Base-by-base conservation (phyloP, 2,888 invertebrate genomes). In the Monochamus alternatus region DNA sequence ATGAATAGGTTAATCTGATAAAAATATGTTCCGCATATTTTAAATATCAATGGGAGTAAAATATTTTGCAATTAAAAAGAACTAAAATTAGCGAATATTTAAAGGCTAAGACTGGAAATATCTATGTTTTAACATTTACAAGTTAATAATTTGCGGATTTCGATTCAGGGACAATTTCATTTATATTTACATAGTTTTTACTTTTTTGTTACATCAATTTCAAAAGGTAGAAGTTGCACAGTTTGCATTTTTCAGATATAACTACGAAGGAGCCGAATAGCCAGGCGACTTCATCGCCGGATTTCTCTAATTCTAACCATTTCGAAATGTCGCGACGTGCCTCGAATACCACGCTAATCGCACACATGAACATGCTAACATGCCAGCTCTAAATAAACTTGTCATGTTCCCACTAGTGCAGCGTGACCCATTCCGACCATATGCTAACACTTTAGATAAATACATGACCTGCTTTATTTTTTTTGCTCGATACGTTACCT, bases 301-400 rank as follows among this genome's bases (percentile, higher is more conserved):
- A 76, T 75, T 74, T 68, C 75, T 79, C 80, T 82, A 82, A 81
- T 82, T 82, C 79, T 75, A 81, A 78, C 78, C 70, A 75, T 79
- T 79, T 80, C 74, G 71, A 79, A 80, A 79, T 77, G 78, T 74
- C 62, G 70, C 66, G 74, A 82, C 82, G 82, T 82, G 81, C 64
- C 65, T 63, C 31, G 82, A 80, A 81, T 81, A 59, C 63, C 60
- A 60, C 51, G 30, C 60, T 31, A 47, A 64, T 47, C 47, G 31
- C 47, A 66, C 75, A 69, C 43, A 60, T 43, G 69, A 69, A 73
- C 58, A 69, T 68, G 71, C 64, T 64, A 68, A 43, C 43, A 64
- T 47, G 68, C 43, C 51, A 74, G 55, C 64, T 51, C 51, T 59
- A 66, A 76, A 76, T 74, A 67, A 64, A 68, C n/a, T 44, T 69